Percentiles rank a stretch among this genome's conserved stretches.
phyloP scores from a whole-genome alignment of 2,797 vertebrate genomes.

The Mus caroli region DNA sequence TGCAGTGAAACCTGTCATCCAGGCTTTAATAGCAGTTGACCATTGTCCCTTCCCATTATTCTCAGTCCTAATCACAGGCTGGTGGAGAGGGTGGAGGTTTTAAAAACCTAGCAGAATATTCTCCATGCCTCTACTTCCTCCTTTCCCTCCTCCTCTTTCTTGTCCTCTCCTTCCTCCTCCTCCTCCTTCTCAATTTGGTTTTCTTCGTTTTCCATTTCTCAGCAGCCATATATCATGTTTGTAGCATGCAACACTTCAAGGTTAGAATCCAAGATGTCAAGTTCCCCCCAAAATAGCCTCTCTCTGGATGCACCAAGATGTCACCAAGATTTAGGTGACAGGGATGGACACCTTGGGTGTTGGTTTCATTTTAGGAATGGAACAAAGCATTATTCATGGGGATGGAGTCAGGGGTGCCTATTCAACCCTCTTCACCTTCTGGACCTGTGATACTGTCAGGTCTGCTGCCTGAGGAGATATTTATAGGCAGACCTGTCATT shows the following conservation, averaged over 20 bases:
- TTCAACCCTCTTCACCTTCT: conserved; percentile 28
- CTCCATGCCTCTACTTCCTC: neutral
- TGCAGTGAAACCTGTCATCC: fast-evolving
- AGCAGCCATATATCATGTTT: conserved; percentile 60
- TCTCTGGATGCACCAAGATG: conserved; percentile 65
- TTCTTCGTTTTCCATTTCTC: conserved; percentile 60
- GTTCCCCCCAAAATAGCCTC: conserved; percentile 69
- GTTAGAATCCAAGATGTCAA: conserved; percentile 68
- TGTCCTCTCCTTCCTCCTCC: neutral
- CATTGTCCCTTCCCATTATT: neutral
- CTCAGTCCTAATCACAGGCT: neutral
- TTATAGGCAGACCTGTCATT: neutral
- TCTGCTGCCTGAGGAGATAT: neutral
- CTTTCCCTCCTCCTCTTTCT: neutral
- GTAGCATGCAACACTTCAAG: conserved; percentile 71
- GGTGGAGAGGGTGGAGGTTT: neutral
- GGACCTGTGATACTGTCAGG: neutral
- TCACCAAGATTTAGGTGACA: conserved; percentile 66
- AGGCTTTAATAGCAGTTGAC: neutral
- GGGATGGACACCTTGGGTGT: neutral
- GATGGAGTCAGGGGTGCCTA: conserved; percentile 50
- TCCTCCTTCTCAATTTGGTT: conserved; percentile 49
- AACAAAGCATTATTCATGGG: conserved; percentile 62
- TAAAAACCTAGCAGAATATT: neutral
- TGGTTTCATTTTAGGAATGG: conserved; percentile 73